These are phyloP conservation scores for Pharmacophagus antenor DNA, from an alignment of 2,888 invertebrate genomes.

Conservation along the genomic window DNA sequence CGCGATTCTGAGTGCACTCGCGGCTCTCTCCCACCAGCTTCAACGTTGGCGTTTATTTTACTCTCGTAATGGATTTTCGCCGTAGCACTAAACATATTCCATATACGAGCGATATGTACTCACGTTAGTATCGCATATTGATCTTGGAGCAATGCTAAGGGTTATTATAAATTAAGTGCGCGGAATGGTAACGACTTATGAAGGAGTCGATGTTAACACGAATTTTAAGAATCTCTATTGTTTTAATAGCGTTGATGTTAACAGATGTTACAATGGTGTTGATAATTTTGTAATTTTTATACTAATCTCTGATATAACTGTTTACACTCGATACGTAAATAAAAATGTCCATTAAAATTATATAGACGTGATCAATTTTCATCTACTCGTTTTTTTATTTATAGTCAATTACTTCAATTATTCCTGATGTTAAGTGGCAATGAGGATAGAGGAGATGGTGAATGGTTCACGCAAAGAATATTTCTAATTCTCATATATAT, in stretches of 20 bases:
- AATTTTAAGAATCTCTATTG: not conserved
- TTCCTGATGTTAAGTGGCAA: no score
- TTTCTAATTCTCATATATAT: no score
- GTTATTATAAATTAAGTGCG: not conserved
- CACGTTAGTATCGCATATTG: not conserved
- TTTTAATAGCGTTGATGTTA: not conserved
- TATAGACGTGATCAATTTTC: no score
- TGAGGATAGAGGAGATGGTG: no score
- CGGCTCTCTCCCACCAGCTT: conserved; percentile 18
- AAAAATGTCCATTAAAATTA: no score
- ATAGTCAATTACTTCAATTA: no score
- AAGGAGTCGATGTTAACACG: not conserved
- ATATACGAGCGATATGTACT: conserved; percentile 11
- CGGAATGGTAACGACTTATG: not conserved
- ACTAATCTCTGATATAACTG: no score
- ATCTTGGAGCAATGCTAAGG: not conserved
- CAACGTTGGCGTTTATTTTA: conserved; percentile 29
- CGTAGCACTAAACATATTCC: conserved; percentile 26
- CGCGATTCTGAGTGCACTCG: conserved; percentile 24
- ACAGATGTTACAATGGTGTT: no score
- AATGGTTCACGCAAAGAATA: no score
- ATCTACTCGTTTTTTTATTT: no score
- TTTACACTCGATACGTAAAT: no score
- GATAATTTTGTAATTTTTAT: no score
- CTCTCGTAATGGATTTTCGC: conserved; percentile 28